Evolutionary conservation across 2,113 vertebrate species (phyloP).

Genomic region (Labeo rohita): DNA sequence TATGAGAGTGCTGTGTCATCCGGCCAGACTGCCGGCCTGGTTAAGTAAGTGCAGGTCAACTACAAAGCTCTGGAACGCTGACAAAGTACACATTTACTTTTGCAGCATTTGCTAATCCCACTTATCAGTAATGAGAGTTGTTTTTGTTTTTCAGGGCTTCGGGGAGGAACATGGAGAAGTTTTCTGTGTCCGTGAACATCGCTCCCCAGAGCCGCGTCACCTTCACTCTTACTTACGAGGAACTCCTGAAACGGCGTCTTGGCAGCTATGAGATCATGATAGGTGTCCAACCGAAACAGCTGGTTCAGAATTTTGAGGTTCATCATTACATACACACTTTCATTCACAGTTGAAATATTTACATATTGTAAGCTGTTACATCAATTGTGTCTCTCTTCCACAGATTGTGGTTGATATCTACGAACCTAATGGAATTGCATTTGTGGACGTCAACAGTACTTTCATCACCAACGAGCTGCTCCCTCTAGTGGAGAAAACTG

Average conservation of each 20-base stretch:
- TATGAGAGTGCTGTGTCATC: constrained; percentile 86
- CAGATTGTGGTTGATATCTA: constrained; percentile 88
- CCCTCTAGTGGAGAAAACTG: constrained; percentile 82
- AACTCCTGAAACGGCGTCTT: constrained; percentile 85
- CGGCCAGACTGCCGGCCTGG: constrained; percentile 89
- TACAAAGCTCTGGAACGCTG: not conserved
- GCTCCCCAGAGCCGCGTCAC: constrained; percentile 82
- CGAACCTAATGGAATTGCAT: constrained; percentile 87
- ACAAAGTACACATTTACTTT: constrained; percentile 1
- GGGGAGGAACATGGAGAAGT: constrained; percentile 92
- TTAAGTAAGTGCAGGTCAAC: constrained; percentile 78
- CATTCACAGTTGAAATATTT: not conserved
- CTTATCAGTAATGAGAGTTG: not conserved
- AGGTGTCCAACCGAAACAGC: constrained; percentile 86
- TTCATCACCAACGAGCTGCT: constrained; percentile 87
- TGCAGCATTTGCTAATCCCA: constrained; percentile 14
- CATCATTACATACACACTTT: not conserved
- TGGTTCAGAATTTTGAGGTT: constrained; percentile 84
- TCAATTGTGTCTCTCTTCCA: constrained; percentile 50
- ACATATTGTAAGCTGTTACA: not conserved
- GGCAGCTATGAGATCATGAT: constrained; percentile 87
- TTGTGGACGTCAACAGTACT: constrained; percentile 80
- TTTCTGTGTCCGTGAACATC: constrained; percentile 87
- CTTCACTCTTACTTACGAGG: constrained; percentile 89
- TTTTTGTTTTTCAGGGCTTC: constrained; percentile 76